phyloP scores from a whole-genome alignment of 2,113 vertebrate genomes.

The Silurus glanis region DNA sequence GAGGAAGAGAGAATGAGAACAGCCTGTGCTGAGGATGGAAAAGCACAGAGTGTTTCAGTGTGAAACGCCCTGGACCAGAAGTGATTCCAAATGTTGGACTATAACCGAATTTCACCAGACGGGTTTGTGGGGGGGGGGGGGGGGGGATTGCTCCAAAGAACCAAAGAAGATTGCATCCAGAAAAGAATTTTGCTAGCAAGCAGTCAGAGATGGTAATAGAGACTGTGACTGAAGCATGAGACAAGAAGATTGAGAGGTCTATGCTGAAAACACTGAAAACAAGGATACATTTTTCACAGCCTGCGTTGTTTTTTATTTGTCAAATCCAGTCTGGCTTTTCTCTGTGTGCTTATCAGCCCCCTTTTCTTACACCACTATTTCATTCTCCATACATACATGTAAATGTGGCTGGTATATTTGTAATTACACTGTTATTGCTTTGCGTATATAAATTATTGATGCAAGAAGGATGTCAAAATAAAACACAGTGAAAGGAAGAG shows the following conservation, averaged over 20 bases:
- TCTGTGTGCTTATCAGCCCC: background rate
- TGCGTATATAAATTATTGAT: constrained; percentile 6
- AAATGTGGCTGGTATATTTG: background rate
- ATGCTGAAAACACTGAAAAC: constrained; percentile 4
- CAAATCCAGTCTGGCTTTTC: background rate
- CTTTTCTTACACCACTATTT: constrained; percentile 7
- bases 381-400: constrained; percentile 28
- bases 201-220: constrained; percentile 27
- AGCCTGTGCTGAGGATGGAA: constrained; percentile 52
- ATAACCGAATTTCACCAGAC: constrained; percentile 36
- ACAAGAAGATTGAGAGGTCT: constrained; percentile 21
- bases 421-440: constrained; percentile 14
- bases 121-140: no score
- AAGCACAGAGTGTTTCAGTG: constrained; percentile 51
- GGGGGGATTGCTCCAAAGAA: background rate
- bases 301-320: constrained; percentile 24
- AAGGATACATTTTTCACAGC: constrained; percentile 3
- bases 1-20: constrained; percentile 52
- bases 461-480: constrained; percentile 12
- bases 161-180: constrained; percentile 26
- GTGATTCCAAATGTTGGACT: constrained; percentile 60
- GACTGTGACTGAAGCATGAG: constrained; percentile 19
- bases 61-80: constrained; percentile 55
- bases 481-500: constrained; percentile 3
- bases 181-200: constrained; percentile 33